Evolutionary conservation across 2,888 invertebrate genomes (phyloP).

Genomic region (Phengaris alcon): DNA sequence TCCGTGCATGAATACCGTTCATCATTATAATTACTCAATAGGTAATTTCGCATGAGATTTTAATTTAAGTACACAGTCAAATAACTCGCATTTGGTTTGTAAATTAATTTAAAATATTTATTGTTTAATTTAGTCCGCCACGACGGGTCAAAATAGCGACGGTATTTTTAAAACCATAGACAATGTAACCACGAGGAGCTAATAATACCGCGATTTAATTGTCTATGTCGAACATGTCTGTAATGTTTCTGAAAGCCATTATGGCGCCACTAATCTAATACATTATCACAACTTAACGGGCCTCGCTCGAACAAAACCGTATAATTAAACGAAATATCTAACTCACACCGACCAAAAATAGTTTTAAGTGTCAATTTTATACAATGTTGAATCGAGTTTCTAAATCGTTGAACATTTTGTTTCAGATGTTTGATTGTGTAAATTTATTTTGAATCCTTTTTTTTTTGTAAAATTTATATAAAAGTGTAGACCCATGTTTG

Average conservation of each 20-base stretch:
- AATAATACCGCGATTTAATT: constrained; percentile 24
- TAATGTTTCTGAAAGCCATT: constrained; percentile 33
- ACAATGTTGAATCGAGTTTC: constrained; percentile 25
- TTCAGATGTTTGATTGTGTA: constrained; percentile 21
- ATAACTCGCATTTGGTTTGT: constrained; percentile 7
- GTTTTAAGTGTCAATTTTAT: constrained; percentile 27
- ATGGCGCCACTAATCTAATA: constrained; percentile 32
- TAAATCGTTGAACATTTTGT: constrained; percentile 18
- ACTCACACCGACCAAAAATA: constrained; percentile 28
- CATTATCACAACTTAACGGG: constrained; percentile 37
- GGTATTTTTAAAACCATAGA: constrained; percentile 16
- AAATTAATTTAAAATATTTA: constrained; percentile 25
- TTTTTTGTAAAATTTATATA: constrained; percentile 17
- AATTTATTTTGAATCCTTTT: background rate
- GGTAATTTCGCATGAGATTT: constrained; percentile 18
- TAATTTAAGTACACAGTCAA: constrained; percentile 18
- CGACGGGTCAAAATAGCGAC: constrained; percentile 1
- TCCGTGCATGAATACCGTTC: constrained; percentile 6
- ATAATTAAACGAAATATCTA: constrained; percentile 35
- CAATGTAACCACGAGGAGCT: constrained; percentile 14
- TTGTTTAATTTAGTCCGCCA: constrained; percentile 11
- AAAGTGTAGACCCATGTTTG: constrained; percentile 6
- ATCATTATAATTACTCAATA: constrained; percentile 12
- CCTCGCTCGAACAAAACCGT: constrained; percentile 32
- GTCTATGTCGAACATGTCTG: constrained; percentile 25